Base-by-base conservation (phyloP, 1,140 invertebrate species). In the Nasonia giraulti region DNA sequence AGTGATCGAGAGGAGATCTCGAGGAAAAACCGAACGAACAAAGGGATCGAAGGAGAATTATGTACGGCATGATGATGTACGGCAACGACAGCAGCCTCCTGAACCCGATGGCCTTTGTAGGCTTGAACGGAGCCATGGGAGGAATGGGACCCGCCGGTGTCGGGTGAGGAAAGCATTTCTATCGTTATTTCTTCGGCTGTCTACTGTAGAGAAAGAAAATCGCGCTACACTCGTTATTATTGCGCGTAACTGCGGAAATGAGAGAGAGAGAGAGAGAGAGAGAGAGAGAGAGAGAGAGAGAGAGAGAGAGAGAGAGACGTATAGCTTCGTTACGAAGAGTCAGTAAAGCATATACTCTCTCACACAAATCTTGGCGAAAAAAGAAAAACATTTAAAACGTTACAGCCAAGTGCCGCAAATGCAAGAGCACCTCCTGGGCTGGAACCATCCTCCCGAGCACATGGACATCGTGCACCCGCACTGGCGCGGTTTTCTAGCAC, bases 381-480 rank as follows among this genome's bases (percentile, higher is more conserved):
- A 20, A 66, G 1, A 66, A 66, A 23, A 17, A 44, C 37, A 20
- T 47, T 75, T 81, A 44, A 1, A 20, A 76, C 44, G 23, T 62
- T 79, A 4, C 37, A 89, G 88, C 10, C 87, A 88, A 55, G 85
- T 90, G 23, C 87, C 91, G 66, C 90, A 90, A 81, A 88, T 91
- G 83, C 91, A 91, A 79, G 92, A 93, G 79, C 87, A 89, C 73
- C 89, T 93, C 7, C 89, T 96, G 80, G 96, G 96, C 68, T 96
- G 95, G 93, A 96, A 96, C 91, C 94, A 95, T 86, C 96, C 96
- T 2, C 91, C 94, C 20, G 96, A 96, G 82, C 94, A 96, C 87
- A 94, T 95, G 82, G 94, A 95, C 55, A 90, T 96, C 76, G 95
- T 97, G 0, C 95, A 96, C 89, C 94, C 95, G 2, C 96, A 96